These are phyloP conservation scores for Bettongia penicillata DNA, from an alignment of 2,113 vertebrate genomes.

Conservation along the genomic window DNA sequence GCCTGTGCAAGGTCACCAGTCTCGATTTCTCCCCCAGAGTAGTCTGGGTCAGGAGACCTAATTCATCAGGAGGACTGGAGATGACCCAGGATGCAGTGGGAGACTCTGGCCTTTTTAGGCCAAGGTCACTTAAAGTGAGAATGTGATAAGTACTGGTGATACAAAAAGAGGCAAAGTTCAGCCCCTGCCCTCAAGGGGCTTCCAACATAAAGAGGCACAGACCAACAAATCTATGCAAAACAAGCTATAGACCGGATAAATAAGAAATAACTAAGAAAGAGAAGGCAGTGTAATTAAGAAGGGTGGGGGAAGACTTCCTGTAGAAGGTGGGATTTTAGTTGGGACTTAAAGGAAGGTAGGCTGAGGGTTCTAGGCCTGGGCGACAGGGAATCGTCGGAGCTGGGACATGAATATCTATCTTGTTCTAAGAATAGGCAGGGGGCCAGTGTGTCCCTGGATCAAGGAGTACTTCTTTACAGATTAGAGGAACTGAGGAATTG, in stretches of 20 bases:
- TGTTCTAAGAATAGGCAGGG: neutral
- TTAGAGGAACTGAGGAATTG: neutral
- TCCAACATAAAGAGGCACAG: neutral
- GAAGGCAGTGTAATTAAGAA: neutral
- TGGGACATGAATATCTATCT: too few relatives aligned
- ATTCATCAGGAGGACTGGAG: too few relatives aligned
- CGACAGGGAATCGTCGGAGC: neutral
- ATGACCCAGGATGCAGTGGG: too few relatives aligned
- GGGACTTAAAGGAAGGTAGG: neutral
- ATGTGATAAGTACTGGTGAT: neutral
- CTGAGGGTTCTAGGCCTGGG: neutral
- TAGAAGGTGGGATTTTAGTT: neutral
- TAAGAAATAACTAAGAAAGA: neutral
- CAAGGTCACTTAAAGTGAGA: too few relatives aligned
- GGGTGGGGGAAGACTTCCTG: neutral
- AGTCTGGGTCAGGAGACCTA: too few relatives aligned
- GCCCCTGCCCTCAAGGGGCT: neutral
- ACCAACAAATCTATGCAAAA: neutral
- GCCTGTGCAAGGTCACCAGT: too few relatives aligned
- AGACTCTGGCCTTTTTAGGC: too few relatives aligned
- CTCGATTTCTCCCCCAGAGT: too few relatives aligned
- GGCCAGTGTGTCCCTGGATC: neutral
- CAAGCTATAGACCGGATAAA: neutral
- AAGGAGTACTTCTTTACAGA: neutral
- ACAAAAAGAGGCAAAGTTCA: neutral